Conservation (phyloP, 30 jellyfish, hydroid and myxozoan genomes). For the Morbakka virulenta region DNA sequence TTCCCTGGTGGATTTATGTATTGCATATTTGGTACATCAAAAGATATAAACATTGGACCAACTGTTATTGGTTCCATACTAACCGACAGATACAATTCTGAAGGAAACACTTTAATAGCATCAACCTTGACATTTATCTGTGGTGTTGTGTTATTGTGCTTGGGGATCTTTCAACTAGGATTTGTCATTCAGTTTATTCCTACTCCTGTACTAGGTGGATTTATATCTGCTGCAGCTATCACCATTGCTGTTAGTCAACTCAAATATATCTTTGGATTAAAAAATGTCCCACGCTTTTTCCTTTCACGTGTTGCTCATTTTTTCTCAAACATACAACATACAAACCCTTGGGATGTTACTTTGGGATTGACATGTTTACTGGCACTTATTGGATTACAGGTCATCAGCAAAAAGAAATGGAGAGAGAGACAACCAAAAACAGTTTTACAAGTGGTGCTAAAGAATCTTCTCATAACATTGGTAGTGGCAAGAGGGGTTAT, state of each 20-base stretch:
- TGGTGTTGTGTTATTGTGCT: slow-evolving; percentile 56
- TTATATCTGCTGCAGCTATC: slow-evolving; percentile 86
- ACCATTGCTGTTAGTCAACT: slow-evolving; percentile 63
- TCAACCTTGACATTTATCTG: slow-evolving; percentile 66
- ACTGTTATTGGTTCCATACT: slow-evolving; percentile 19
- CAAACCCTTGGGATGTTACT: slow-evolving; percentile 64
- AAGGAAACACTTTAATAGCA: slow-evolving; percentile 40
- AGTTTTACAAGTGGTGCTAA: slow-evolving; percentile 8
- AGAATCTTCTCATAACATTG: slow-evolving; percentile 18
- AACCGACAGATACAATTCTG: not conserved
- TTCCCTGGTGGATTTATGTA: slow-evolving; percentile 77
- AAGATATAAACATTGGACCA: slow-evolving; percentile 89
- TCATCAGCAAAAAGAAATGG: slow-evolving; percentile 6
- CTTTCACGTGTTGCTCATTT: slow-evolving; percentile 36
- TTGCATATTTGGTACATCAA: slow-evolving; percentile 82
- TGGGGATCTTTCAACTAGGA: slow-evolving; percentile 74
- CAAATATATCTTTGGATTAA: slow-evolving; percentile 62
- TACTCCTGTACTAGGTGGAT: slow-evolving; percentile 79
- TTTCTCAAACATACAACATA: slow-evolving; percentile 32
- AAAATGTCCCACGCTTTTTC: slow-evolving; percentile 44
- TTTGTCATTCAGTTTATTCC: slow-evolving; percentile 68
- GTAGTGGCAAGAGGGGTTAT: slow-evolving; percentile 70
- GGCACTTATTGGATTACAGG: slow-evolving; percentile 20
- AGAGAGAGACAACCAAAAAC: not conserved
- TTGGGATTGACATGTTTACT: slow-evolving; percentile 59